Evolutionary conservation across 92 coral and sea anemone species (phyloP).

Genomic region (Pocillopora meandrina): DNA sequence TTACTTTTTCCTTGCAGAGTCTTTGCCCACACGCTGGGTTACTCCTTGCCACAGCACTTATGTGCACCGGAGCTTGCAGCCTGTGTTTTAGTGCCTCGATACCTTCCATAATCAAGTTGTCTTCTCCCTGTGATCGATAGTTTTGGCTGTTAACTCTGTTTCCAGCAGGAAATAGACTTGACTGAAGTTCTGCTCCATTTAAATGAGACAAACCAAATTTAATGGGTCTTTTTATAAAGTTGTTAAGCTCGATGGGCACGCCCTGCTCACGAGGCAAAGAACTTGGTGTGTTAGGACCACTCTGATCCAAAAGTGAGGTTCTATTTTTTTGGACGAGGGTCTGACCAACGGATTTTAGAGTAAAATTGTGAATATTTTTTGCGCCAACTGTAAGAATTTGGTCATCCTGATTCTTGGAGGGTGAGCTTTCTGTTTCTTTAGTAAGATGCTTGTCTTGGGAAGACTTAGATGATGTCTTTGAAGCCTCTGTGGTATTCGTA

Average conservation of each 20-base stretch:
- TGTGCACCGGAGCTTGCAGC: slow-evolving; percentile 35
- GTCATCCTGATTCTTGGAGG: neutral
- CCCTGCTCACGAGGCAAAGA: neutral
- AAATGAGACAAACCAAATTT: neutral
- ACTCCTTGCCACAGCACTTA: slow-evolving; percentile 49
- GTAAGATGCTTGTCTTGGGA: neutral
- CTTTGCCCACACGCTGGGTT: slow-evolving; percentile 19
- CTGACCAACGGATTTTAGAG: neutral
- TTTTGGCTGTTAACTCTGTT: neutral
- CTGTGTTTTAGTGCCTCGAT: slow-evolving; percentile 27
- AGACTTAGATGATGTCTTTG: neutral
- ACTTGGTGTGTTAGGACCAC: neutral
- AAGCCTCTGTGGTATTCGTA: neutral
- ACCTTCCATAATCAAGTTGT: slow-evolving; percentile 19
- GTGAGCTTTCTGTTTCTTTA: neutral
- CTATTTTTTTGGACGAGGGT: neutral
- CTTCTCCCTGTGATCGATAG: neutral
- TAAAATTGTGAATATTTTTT: neutral
- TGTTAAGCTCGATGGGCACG: neutral
- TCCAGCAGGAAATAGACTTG: neutral
- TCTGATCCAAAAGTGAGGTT: neutral
- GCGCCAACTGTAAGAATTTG: neutral
- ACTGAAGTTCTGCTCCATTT: neutral
- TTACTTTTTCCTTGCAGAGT: slow-evolving; percentile 35
- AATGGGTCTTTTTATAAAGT: neutral